Evolutionary conservation across 2,888 invertebrate species (phyloP), one percentile per base, ranked within the genome.

Genomic region (Teleiodes luculella): DNA sequence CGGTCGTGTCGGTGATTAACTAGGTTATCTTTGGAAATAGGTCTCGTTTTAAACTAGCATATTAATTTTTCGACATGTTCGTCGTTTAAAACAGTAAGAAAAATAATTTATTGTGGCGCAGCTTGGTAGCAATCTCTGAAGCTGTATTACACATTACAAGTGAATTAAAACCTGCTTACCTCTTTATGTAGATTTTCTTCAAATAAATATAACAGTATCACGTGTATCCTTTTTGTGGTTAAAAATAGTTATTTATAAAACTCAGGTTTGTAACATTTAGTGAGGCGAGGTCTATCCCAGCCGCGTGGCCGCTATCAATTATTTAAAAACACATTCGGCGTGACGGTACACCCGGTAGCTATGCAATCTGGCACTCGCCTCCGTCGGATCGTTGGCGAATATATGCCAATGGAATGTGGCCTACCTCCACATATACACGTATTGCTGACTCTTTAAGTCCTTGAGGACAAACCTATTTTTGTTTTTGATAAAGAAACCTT

Each of bases 311-410:
- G 20, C 33, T n/a, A 56, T 56, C 49, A 49, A 53, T 53, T 56
- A 52, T 56, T 52, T 43, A 43, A 56, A 49, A 56, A 48, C 50
- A 47, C 52, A 55, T 55, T 33, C 48, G 46, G 47, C 52, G 55
- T 48, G 46, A 52, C 39, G 47, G 18, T 43, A 33, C 55, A 48
- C 55, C 14, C 6, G 55, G 48, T 48, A 43, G 35, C 52, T 43
- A 30, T 54, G 45, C 54, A 54, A 54, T 50, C 54, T 43, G 36
- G 28, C 37, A 28, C 46, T 36, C 46, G 50, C 1, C 53, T 31
- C 36, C 16, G 20, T 18, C 33, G 14, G 7, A 28, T 18, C 10
- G 28, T 16, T 20, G 28, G 5, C 43, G n/a, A 13, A 41, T 39
- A 18, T 39, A 8, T 39, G 13, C 36, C 36, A 16, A 39, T 16